Percentiles rank a stretch among this genome's conserved stretches.
These are phyloP conservation scores for human DNA, from an alignment of 2,113 vertebrate genomes.

Conservation along the genomic window DNA sequence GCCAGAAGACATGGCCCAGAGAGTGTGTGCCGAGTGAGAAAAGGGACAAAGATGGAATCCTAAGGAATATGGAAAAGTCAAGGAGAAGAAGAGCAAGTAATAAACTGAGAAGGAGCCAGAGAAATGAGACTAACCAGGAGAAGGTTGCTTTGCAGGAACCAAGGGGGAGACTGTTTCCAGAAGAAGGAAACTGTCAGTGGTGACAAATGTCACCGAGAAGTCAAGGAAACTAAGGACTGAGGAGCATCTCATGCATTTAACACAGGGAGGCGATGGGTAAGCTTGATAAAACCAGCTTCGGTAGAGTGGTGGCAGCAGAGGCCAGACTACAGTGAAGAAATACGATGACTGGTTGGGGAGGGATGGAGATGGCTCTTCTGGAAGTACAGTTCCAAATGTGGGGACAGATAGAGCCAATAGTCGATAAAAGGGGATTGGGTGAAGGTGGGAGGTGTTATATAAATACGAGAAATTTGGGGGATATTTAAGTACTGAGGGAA, in stretches of 20 bases:
- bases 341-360: background rate
- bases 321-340: accelerated
- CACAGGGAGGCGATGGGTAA: background rate
- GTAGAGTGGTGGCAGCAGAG: background rate
- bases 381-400: background rate
- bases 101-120: background rate
- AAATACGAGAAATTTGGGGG: background rate
- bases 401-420: background rate
- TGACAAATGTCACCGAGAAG: background rate
- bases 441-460: background rate
- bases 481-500: background rate
- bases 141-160: background rate
- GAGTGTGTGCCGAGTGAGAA: background rate
- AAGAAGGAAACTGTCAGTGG: background rate
- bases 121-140: background rate
- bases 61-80: background rate
- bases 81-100: background rate
- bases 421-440: background rate
- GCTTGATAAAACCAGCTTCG: background rate
- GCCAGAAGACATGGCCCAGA: no score
- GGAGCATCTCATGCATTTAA: background rate
- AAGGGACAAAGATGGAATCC: background rate
- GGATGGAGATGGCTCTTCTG: background rate
- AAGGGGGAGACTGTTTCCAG: background rate
- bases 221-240: background rate